Base-by-base conservation (phyloP, 2,797 vertebrate species). In the Aphelocoma californica region DNA sequence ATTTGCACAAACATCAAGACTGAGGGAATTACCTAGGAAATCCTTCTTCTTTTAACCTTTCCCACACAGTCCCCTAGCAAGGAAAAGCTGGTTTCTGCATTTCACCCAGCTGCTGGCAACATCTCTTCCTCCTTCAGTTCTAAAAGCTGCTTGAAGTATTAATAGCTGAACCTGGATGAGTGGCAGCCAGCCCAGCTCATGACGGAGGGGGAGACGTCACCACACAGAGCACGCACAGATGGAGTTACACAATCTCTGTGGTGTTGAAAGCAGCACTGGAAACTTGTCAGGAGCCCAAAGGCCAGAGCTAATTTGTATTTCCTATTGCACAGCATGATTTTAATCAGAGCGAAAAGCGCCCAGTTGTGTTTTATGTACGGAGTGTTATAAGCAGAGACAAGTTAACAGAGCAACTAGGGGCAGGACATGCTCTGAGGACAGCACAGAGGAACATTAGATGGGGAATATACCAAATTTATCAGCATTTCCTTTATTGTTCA, bases 281-380 rank as follows among this genome's bases (percentile, higher is more conserved):
- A 86, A 84, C 51, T 73, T 90, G 94, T 86, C 85, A 94, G 77
- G 54, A 94, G 25, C 73, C 85, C 73, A 80, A 92, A 88, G 53
- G 65, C 81, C 79, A 62, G 54, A 81, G 71, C 64, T 95, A 75
- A 95, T 93, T 94, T 72, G 65, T 84, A 73, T 88, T 90, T 92
- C 79, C 92, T 95, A 94, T 83, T 69, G 90, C 87, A 87, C 90
- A 93, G 82, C 71, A 32, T 61, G 85, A 92, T 91, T 94, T 92
- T 90, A 93, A 91, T 93, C 85, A 44, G 50, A 91, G 62, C 3
- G 0, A 93, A 92, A 92, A 83, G 87, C 3, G 0, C 29, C n/a
- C 20, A 2, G 17, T 89, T 95, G 75, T 61, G 51, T 42, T 89
- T 92, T 78, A 65, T 40, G 29, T 79, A 78, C 40, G 11, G 42